Percentiles rank a stretch among this genome's conserved stretches.
Conservation (phyloP, 2,113 vertebrate genomes). For the Jaculus jaculus region DNA sequence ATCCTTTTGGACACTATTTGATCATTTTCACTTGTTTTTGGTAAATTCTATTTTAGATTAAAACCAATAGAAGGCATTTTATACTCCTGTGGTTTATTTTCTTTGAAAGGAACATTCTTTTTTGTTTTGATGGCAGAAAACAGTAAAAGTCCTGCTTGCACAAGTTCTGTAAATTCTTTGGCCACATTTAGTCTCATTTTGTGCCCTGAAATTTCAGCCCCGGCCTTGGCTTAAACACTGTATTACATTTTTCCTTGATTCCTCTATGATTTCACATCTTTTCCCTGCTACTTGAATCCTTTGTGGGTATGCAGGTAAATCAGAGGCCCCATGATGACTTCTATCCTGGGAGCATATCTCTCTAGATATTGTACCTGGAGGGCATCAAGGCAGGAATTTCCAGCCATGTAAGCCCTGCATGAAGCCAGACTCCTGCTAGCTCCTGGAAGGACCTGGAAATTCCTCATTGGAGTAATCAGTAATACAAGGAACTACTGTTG, state of each 20-base stretch:
- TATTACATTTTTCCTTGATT: background rate
- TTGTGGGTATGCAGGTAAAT: background rate
- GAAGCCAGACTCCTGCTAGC: background rate
- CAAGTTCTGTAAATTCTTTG: slow-evolving; percentile 56
- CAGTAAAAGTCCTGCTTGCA: slow-evolving; percentile 55
- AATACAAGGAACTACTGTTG: background rate
- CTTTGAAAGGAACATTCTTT: slow-evolving; percentile 67
- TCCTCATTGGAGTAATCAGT: background rate
- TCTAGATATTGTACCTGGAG: background rate
- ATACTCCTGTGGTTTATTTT: slow-evolving; percentile 66
- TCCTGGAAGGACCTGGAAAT: background rate
- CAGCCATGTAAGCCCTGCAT: background rate
- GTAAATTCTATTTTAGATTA: slow-evolving; percentile 75
- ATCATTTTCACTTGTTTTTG: slow-evolving; percentile 76
- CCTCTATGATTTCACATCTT: slow-evolving; percentile 38
- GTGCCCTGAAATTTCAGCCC: background rate
- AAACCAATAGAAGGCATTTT: slow-evolving; percentile 72
- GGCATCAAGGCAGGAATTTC: background rate
- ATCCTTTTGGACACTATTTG: slow-evolving; percentile 72
- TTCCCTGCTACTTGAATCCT: slow-evolving; percentile 16
- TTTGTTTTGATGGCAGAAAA: slow-evolving; percentile 49
- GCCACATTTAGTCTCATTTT: background rate
- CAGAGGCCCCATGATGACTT: background rate
- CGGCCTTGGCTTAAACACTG: background rate
- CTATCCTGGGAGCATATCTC: background rate